These are phyloP conservation scores for Synanthedon tipuliformis DNA, from an alignment of 2,888 invertebrate genomes.

Conservation along the genomic window DNA sequence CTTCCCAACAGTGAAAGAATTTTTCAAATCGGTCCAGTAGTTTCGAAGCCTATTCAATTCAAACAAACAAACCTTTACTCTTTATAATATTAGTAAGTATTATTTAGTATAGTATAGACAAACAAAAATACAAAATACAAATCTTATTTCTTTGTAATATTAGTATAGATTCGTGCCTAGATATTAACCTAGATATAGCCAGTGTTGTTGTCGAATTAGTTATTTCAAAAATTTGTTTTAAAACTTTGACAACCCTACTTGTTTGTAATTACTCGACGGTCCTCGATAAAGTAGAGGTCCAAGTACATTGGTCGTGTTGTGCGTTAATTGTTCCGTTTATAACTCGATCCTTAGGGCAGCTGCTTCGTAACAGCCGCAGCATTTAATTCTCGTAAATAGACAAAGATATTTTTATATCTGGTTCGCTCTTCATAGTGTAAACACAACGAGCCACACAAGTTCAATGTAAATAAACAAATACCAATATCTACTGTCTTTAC, in stretches of 20 bases:
- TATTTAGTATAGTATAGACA: no score
- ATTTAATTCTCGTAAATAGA: constrained; percentile 67
- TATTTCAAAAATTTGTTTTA: no score
- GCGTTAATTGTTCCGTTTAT: constrained; percentile 64
- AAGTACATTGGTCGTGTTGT: constrained; percentile 29
- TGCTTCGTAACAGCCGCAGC: constrained; percentile 59
- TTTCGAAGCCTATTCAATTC: no score
- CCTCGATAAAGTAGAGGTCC: constrained; percentile 28
- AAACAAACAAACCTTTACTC: no score
- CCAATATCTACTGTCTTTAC: constrained; percentile 27
- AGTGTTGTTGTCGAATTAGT: no score
- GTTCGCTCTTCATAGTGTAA: constrained; percentile 52
- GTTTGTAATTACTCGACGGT: constrained; percentile 12
- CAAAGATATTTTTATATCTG: constrained; percentile 67
- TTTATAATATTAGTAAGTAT: no score
- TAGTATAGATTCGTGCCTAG: no score
- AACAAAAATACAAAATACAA: no score
- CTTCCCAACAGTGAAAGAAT: no score
- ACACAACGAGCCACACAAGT: constrained; percentile 48
- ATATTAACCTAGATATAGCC: no score
- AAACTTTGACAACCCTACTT: constrained; percentile 7
- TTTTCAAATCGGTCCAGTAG: no score
- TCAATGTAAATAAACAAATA: constrained; percentile 53
- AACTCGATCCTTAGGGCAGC: constrained; percentile 62
- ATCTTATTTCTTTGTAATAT: no score